Percentiles rank a stretch among this genome's conserved stretches.
Conservation (phyloP, 92 coral and sea anemone species). For the Bergia puertoricense region DNA sequence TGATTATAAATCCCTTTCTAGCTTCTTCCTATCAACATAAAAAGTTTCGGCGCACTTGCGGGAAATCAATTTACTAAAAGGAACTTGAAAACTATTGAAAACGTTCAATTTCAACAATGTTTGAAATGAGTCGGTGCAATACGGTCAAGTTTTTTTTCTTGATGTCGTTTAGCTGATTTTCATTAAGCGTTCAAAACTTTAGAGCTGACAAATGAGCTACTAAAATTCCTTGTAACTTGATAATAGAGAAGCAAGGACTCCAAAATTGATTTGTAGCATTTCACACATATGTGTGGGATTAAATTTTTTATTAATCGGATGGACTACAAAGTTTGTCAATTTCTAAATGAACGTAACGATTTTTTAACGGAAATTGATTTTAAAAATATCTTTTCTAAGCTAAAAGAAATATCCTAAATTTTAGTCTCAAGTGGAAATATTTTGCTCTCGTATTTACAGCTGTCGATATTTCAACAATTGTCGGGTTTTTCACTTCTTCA, state of each 20-base stretch:
- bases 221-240: not conserved
- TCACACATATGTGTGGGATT: not conserved
- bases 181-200: not conserved
- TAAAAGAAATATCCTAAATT: not conserved
- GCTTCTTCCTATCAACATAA: not conserved
- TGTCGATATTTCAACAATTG: not conserved
- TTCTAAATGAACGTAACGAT: constrained; percentile 7
- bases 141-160: not conserved
- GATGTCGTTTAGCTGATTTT: not conserved
- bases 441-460: constrained; percentile 11
- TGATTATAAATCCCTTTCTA: not conserved
- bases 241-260: not conserved
- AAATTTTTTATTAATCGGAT: constrained; percentile 19
- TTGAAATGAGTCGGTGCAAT: not conserved
- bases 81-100: not conserved
- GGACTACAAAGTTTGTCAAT: constrained; percentile 27
- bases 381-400: not conserved
- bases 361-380: constrained; percentile 2
- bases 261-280: constrained; percentile 2
- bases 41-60: not conserved
- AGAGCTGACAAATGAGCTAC: constrained; percentile 19
- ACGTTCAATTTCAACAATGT: too few relatives aligned
- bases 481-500: not conserved
- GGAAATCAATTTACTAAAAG: not conserved
- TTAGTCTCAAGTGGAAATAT: not conserved